Conservation (phyloP, 1,140 invertebrate species). For the Heterodera schachtii region DNA sequence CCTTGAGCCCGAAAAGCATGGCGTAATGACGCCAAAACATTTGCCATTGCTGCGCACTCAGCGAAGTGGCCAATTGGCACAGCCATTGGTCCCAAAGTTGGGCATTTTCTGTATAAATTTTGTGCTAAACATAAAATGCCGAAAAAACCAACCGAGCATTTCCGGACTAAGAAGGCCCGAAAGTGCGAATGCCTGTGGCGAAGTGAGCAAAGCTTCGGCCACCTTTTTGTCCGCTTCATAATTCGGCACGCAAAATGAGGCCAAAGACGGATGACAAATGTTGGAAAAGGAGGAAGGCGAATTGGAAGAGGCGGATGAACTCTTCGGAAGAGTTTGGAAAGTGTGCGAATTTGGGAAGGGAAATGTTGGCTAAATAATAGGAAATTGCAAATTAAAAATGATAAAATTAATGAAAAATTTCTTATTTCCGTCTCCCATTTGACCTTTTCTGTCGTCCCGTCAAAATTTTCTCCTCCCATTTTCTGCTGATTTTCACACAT, state of each 20-base stretch:
- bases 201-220: slow-evolving; percentile 22
- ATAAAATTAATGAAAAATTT: not conserved
- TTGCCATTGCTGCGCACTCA: slow-evolving; percentile 25
- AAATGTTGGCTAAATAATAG: not conserved
- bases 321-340: not conserved
- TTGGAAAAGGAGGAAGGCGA: not conserved
- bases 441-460: not conserved
- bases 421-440: not conserved
- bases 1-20: slow-evolving; percentile 19
- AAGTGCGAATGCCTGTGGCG: slow-evolving; percentile 22
- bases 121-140: no score
- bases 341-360: not conserved
- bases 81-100: slow-evolving; percentile 33
- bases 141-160: slow-evolving; percentile 13
- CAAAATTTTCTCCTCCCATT: not conserved
- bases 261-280: not conserved
- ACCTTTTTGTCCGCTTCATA: slow-evolving; percentile 20
- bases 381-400: not conserved
- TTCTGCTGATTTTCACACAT: not conserved
- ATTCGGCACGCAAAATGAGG: slow-evolving; percentile 1
- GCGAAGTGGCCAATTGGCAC: slow-evolving; percentile 23
- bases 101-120: not conserved
- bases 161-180: slow-evolving; percentile 12
- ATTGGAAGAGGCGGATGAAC: not conserved
- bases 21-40: slow-evolving; percentile 20